Percentiles rank a stretch among this genome's conserved stretches.
Evolutionary conservation across 2,113 vertebrate genomes (phyloP).

Genomic region (Peromyscus polionotus): DNA sequence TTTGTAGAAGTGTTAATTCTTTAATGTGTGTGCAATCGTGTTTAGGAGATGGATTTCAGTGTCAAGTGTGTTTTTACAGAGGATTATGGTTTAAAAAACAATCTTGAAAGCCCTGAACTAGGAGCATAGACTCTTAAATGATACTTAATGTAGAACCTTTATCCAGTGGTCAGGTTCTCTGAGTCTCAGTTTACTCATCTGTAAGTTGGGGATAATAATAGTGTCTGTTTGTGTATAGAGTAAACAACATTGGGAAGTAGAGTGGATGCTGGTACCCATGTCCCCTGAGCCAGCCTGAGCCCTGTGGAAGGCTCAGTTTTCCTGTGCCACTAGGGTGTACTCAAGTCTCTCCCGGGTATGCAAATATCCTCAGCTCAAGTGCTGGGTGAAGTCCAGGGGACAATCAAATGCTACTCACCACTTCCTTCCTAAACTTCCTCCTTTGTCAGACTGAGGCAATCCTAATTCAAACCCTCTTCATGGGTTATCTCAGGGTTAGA

Average conservation of each 20-base stretch:
- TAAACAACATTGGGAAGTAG: neutral
- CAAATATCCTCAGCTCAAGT: neutral
- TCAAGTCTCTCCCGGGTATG: neutral
- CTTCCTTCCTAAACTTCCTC: neutral
- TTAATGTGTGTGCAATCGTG: neutral
- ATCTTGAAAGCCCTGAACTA: neutral
- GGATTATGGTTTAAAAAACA: neutral
- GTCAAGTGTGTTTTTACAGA: neutral
- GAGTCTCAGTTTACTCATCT: neutral
- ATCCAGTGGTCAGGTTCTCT: neutral
- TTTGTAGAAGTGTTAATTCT: constrained; percentile 25
- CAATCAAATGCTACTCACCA: neutral
- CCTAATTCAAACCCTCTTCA: neutral
- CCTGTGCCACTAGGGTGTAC: neutral
- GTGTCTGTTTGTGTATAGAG: neutral
- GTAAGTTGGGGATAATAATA: neutral
- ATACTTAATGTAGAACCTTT: neutral
- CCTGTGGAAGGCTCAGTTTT: neutral
- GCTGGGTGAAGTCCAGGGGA: neutral
- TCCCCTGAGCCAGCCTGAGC: neutral
- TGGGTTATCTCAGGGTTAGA: neutral
- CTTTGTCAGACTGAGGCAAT: neutral
- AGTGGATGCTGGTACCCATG: neutral
- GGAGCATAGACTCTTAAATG: neutral
- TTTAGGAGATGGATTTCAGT: neutral